Conservation (phyloP, 2,113 vertebrate genomes). For the Sclerurus mexicanus region DNA sequence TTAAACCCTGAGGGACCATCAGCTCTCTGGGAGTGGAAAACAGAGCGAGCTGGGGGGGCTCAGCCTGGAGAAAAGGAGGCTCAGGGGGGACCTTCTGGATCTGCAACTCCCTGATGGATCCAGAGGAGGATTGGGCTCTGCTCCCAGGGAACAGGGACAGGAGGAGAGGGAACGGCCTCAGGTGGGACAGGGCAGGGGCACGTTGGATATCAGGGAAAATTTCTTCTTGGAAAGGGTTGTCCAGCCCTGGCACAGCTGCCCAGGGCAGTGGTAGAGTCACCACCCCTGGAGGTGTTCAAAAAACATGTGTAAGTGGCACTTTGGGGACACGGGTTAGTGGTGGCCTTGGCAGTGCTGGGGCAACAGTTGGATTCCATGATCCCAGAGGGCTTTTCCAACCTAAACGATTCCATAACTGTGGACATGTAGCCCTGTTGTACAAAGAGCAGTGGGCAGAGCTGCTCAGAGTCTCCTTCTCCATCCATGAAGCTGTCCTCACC, state of each 20-base stretch:
- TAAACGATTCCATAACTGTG: neutral
- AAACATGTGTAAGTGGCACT: neutral
- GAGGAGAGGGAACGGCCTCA: neutral
- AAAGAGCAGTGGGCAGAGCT: neutral
- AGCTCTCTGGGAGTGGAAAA: neutral
- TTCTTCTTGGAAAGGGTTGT: neutral
- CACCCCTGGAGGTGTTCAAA: neutral
- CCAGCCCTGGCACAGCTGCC: neutral
- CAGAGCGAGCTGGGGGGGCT: neutral
- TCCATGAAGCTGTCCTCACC: neutral
- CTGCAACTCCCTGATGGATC: neutral
- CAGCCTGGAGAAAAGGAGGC: neutral
- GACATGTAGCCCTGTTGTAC: rapidly evolving
- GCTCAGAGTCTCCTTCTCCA: neutral
- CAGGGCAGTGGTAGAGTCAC: neutral
- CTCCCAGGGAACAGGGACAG: neutral
- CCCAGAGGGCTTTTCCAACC: neutral
- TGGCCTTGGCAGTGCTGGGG: neutral
- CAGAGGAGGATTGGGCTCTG: rapidly evolving
- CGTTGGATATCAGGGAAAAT: neutral
- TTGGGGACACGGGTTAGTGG: neutral
- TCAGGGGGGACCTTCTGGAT: neutral
- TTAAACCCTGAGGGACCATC: neutral
- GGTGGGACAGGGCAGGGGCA: neutral
- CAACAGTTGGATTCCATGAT: neutral